Percentiles rank a stretch among this genome's conserved stretches.
These are phyloP conservation scores for Lepidonotus clava DNA, from an alignment of 2,888 invertebrate genomes.

Conservation along the genomic window DNA sequence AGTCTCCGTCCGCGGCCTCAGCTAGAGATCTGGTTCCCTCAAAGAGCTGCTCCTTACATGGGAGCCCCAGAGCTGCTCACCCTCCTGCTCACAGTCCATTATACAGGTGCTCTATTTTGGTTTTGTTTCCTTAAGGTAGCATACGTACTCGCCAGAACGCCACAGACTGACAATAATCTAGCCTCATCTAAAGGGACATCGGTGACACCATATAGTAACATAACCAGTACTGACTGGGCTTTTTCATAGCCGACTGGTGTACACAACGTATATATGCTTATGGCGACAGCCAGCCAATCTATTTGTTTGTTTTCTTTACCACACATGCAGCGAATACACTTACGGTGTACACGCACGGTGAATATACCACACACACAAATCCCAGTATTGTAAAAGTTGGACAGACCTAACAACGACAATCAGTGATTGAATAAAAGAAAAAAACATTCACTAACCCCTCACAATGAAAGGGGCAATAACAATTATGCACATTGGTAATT, in stretches of 20 bases:
- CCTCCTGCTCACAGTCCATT: constrained; percentile 5
- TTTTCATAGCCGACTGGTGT: constrained; percentile 37
- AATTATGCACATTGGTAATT: constrained; percentile 46
- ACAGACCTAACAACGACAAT: constrained; percentile 53
- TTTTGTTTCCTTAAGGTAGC: too few species aligned
- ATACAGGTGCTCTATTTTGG: not conserved
- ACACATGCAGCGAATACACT: constrained; percentile 14
- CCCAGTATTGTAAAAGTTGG: constrained; percentile 50
- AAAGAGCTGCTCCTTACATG: too few species aligned
- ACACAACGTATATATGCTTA: not conserved
- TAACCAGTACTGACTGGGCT: constrained; percentile 26
- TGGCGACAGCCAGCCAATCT: constrained; percentile 29
- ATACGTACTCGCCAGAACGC: constrained; percentile 43
- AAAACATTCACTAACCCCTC: constrained; percentile 49
- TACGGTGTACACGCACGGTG: constrained; percentile 28
- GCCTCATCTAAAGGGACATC: constrained; percentile 46
- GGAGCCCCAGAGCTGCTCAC: constrained; percentile 7
- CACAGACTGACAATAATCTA: constrained; percentile 49
- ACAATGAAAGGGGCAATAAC: constrained; percentile 37
- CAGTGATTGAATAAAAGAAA: constrained; percentile 52
- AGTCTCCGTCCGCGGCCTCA: constrained; percentile 4
- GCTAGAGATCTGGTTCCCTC: too few species aligned
- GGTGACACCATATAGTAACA: constrained; percentile 47
- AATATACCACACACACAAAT: constrained; percentile 50
- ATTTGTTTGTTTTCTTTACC: not conserved